Evolutionary conservation across 2,888 invertebrate genomes (phyloP).

Genomic region (Ectobius pallidus): DNA sequence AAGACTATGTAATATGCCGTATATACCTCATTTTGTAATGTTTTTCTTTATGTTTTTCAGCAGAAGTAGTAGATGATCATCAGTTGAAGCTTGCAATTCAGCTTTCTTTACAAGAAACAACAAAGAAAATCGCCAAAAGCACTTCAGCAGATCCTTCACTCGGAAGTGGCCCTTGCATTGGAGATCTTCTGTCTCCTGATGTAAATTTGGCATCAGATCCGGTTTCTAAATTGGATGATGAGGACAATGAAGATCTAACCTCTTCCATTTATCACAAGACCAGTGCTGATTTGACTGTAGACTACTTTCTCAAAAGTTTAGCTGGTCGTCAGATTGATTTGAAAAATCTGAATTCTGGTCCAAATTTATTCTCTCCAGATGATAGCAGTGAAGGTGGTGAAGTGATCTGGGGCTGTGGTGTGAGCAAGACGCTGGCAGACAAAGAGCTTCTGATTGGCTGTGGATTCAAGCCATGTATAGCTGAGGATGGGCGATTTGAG

Average conservation of each 20-base stretch:
- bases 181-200: background rate
- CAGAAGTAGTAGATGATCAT: conserved; percentile 52
- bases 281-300: conserved; percentile 59
- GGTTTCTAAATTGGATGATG: background rate
- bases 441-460: conserved; percentile 49
- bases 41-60: background rate
- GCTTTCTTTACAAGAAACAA: conserved; percentile 58
- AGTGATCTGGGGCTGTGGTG: conserved; percentile 42
- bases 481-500: conserved; percentile 60
- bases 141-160: background rate
- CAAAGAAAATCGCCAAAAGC: conserved; percentile 46
- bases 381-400: conserved; percentile 46
- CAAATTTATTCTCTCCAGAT: conserved; percentile 50
- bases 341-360: conserved; percentile 49
- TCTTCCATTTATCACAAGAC: conserved; percentile 52
- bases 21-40: no score
- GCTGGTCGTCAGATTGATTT: conserved; percentile 36
- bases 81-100: conserved; percentile 61
- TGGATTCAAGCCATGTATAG: conserved; percentile 49
- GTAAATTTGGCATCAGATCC: background rate
- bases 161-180: background rate
- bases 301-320: conserved; percentile 57
- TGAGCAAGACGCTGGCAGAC: conserved; percentile 44
- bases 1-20: no score
- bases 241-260: background rate